Conservation (phyloP, 2,888 invertebrate species). For the Lithophane leautieri region DNA sequence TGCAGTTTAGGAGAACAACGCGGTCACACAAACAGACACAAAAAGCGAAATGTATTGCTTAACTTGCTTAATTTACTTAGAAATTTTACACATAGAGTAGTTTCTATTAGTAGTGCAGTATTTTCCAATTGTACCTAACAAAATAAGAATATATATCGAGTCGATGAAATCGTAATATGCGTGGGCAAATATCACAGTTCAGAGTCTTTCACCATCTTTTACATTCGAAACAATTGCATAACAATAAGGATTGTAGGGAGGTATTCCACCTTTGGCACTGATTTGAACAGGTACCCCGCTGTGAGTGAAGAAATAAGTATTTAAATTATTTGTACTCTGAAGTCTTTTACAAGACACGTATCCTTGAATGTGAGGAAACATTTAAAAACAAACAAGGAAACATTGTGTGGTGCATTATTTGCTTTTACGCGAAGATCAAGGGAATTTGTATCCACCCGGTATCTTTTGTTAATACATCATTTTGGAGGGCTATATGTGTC, state of each 20-base stretch:
- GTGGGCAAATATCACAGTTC: not conserved
- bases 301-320: constrained; percentile 26
- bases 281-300: not conserved
- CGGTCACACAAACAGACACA: no score
- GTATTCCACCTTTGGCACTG: no score
- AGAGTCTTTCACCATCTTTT: constrained; percentile 9
- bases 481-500: no score
- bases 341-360: constrained; percentile 5
- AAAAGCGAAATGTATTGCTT: no score
- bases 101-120: not conserved
- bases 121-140: not conserved
- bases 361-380: constrained; percentile 4
- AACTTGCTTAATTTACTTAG: not conserved
- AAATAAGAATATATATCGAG: not conserved
- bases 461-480: not conserved
- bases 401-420: constrained; percentile 12
- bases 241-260: constrained; percentile 4
- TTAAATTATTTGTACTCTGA: constrained; percentile 13
- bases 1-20: no score
- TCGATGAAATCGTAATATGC: not conserved
- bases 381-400: constrained; percentile 25
- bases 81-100: not conserved
- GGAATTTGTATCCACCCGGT: not conserved
- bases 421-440: not conserved
- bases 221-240: constrained; percentile 13